Conservation (phyloP, 2,113 vertebrate genomes). For the Ailurus styani region DNA sequence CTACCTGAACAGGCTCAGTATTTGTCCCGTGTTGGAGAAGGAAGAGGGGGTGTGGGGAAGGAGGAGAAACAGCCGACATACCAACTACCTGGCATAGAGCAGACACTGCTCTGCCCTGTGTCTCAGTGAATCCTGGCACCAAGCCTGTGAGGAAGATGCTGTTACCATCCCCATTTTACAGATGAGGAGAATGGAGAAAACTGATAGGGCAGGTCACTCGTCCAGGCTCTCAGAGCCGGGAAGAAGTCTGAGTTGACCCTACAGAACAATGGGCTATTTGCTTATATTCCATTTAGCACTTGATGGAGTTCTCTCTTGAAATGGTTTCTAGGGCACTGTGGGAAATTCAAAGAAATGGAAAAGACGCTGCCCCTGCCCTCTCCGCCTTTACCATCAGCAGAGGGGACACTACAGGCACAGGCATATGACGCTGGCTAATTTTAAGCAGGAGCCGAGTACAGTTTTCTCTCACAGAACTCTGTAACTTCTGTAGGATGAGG, state of each 20-base stretch:
- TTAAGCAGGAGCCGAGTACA: neutral
- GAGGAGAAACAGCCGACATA: neutral
- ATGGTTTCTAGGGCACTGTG: neutral
- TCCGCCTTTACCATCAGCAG: neutral
- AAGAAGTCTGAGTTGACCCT: neutral
- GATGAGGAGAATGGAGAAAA: neutral
- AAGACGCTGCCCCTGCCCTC: neutral
- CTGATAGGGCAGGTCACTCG: neutral
- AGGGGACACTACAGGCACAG: neutral
- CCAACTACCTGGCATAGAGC: rapidly evolving
- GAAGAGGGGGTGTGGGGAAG: neutral
- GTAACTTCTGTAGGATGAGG: neutral
- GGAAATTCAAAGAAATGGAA: neutral
- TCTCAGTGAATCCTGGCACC: neutral
- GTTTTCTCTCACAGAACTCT: neutral
- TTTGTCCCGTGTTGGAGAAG: neutral
- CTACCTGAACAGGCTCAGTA: neutral
- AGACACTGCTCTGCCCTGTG: neutral
- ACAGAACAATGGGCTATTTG: neutral
- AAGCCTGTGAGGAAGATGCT: too few species aligned
- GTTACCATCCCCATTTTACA: neutral
- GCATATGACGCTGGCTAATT: neutral
- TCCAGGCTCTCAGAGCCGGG: neutral
- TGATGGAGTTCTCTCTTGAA: neutral
- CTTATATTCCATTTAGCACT: neutral